phyloP scores from a whole-genome alignment of 2,797 vertebrate species.

The Hypotaenidia okinawae region DNA sequence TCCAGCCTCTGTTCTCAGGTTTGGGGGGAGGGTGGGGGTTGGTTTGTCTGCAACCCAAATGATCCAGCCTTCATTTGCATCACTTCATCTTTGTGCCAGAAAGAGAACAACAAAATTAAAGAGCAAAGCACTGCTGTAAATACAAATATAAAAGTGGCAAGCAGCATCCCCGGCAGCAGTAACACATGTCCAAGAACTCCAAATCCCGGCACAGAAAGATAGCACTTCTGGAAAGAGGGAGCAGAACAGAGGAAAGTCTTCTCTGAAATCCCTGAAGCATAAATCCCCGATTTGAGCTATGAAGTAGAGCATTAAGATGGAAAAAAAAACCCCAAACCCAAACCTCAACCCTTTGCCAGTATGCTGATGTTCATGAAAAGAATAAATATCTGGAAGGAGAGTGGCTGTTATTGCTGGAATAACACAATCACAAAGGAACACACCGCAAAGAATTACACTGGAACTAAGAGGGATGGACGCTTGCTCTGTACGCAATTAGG shows the following conservation, averaged over 20 bases:
- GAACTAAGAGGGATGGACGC: constrained; percentile 55
- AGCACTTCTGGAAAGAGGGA: constrained; percentile 17
- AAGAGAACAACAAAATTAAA: constrained; percentile 18
- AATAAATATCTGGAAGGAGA: constrained; percentile 66
- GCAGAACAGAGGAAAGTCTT: constrained; percentile 19
- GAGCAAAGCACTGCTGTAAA: constrained; percentile 27
- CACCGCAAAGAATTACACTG: constrained; percentile 60
- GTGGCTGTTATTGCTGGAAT: constrained; percentile 59
- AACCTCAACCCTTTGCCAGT: background rate
- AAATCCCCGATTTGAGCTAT: constrained; percentile 43
- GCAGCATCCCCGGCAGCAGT: background rate
- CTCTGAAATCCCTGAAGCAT: constrained; percentile 18
- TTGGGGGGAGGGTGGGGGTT: background rate
- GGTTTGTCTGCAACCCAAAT: background rate
- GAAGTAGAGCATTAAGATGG: constrained; percentile 46
- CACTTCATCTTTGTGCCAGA: background rate
- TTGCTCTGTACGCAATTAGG: constrained; percentile 19
- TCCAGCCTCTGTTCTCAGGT: background rate
- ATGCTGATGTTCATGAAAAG: constrained; percentile 65
- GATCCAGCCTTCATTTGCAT: background rate
- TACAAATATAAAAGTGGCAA: background rate
- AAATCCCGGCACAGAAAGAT: constrained; percentile 1
- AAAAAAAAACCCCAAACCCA: background rate
- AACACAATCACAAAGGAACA: constrained; percentile 69
- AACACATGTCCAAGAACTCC: constrained; percentile 31